Base-by-base conservation (phyloP, 1,140 invertebrate genomes). In the Drosophila santomea region DNA sequence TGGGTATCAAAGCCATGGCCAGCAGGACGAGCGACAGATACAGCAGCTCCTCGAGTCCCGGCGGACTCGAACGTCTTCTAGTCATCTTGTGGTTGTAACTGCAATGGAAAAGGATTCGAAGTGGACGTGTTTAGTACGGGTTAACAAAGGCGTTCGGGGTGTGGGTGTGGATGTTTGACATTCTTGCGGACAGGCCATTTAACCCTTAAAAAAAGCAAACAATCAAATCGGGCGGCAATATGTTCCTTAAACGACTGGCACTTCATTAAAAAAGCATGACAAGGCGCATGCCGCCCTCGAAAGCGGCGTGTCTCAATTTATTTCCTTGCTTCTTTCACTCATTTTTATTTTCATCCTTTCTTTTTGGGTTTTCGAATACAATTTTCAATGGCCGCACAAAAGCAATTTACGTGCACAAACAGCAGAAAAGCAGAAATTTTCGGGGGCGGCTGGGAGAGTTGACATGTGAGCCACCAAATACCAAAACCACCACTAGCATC, bases 61-160 rank as follows among this genome's bases (percentile, higher is more conserved):
- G 58, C 55, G 90, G 91, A 92, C 91, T 92, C 91, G 90, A 92
- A 91, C 90, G 90, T 86, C 90, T 92, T 73, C 91, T 91, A 76
- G 91, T 92, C 91, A 92, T 91, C 60, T 81, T 91, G 86, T 80
- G 76, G 79, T 75, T 77, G 79, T 79, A 57, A 69, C 90, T 91
- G 85, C 58, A 91, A 90, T 35, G 66, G 50, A 61, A 6, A 50
- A 23, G 20, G 44, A 35, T 5, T 1, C 4, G 44, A 44, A 12
- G 48, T 2, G 35, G 6, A n/a, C 44, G 51, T 45, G 64, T 58
- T 74, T 67, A 50, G 58, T 74, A 51, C 71, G 69, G 73, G 71
- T 48, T 74, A 64, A 67, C 45, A 63, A 60, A 43, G 2, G 14
- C 5, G 14, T 14, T 20, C 11, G 3, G 48, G n/a, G 2, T 3